A percentile compares a stretch with the other conserved stretches of the same genome.
Evolutionary conservation across 2,888 invertebrate species (phyloP).

Genomic region (Amblyteles armatorius): DNA sequence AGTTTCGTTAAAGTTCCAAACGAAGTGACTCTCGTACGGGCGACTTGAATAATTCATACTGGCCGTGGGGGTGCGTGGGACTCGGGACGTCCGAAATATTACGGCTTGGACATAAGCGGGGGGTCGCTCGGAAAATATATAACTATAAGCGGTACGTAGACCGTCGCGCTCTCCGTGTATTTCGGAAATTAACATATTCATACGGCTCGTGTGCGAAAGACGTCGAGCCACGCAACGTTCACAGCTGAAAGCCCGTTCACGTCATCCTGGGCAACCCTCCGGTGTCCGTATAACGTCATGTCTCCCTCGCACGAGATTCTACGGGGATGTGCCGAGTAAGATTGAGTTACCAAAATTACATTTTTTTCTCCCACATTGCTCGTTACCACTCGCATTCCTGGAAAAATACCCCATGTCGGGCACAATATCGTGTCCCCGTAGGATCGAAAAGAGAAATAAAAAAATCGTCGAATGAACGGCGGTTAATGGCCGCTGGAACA

Average conservation of each 20-base stretch:
- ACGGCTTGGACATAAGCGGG: slow-evolving; percentile 10
- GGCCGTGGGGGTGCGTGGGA: slow-evolving; percentile 1
- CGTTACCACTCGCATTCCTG: neutral
- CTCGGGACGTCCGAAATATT: slow-evolving; percentile 24
- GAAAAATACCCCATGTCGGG: neutral
- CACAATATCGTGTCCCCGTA: neutral
- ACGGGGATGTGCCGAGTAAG: slow-evolving; percentile 5
- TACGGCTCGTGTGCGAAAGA: slow-evolving; percentile 29
- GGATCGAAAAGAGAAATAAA: neutral
- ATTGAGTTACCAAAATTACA: slow-evolving; percentile 54
- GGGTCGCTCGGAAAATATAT: neutral
- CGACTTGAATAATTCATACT: slow-evolving; percentile 61
- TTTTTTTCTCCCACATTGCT: slow-evolving; percentile 10
- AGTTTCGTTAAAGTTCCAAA: slow-evolving; percentile 46
- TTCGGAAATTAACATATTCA: slow-evolving; percentile 70
- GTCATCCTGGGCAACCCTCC: slow-evolving; percentile 41
- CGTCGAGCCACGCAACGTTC: slow-evolving; percentile 20
- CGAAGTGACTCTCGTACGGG: slow-evolving; percentile 17
- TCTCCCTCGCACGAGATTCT: slow-evolving; percentile 14
- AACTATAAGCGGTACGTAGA: neutral
- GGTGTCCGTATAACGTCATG: neutral
- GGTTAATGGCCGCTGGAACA: neutral
- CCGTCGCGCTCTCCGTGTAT: slow-evolving; percentile 45
- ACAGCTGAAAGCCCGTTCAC: slow-evolving; percentile 36
- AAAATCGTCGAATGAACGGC: neutral